Evolutionary conservation across 2,888 invertebrate genomes (phyloP).

Genomic region (Tipula lateralis): DNA sequence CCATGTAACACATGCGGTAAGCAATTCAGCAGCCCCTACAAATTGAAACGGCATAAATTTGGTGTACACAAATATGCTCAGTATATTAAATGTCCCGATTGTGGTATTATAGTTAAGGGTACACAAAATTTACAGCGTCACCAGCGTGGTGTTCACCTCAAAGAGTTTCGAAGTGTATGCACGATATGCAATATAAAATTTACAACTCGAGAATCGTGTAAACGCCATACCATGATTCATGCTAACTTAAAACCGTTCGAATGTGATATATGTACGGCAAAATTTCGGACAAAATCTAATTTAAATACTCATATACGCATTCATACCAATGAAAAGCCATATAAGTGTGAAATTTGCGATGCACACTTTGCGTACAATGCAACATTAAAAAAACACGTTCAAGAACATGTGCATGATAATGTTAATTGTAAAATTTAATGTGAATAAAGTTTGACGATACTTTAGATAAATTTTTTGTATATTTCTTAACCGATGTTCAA

Average conservation of each 20-base stretch:
- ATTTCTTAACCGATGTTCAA: background rate
- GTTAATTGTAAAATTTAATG: background rate
- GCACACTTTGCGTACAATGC: conserved; percentile 7
- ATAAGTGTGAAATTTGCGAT: conserved; percentile 26
- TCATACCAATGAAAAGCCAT: conserved; percentile 6
- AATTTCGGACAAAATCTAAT: conserved; percentile 14
- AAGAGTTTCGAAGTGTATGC: background rate
- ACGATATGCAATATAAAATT: background rate
- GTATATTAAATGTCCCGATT: background rate
- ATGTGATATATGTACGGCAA: background rate
- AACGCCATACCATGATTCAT: conserved; percentile 24
- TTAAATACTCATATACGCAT: background rate
- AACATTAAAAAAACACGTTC: conserved; percentile 9
- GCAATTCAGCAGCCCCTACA: background rate
- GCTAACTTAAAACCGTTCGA: background rate
- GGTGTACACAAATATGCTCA: background rate
- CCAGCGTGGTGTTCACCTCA: background rate
- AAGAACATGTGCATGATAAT: background rate
- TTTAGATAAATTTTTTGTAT: background rate
- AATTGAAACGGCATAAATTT: background rate
- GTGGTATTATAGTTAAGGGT: background rate
- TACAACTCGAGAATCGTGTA: background rate
- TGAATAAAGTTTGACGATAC: background rate
- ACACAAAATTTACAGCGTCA: background rate
- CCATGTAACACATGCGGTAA: background rate